Evolutionary conservation across 2,888 invertebrate genomes (phyloP).

Genomic region (Maniola hyperantus): DNA sequence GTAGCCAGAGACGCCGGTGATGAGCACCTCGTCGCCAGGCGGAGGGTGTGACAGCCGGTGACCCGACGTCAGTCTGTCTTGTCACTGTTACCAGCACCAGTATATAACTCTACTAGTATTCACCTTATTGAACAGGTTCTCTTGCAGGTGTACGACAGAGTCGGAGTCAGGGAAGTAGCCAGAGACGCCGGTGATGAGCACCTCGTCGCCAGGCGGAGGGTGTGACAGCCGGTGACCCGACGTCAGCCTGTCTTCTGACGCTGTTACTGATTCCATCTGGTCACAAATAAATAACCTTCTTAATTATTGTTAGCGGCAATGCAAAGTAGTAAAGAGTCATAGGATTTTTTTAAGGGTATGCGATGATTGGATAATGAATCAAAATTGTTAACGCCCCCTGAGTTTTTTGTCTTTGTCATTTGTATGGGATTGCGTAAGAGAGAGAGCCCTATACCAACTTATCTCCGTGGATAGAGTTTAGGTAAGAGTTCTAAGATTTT

Average conservation of each 20-base stretch:
- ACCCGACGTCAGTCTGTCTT: slow-evolving; percentile 76
- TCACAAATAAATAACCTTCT: not conserved
- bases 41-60: slow-evolving; percentile 80
- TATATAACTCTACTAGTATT: slow-evolving; percentile 56
- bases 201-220: slow-evolving; percentile 83
- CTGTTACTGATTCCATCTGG: slow-evolving; percentile 69
- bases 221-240: slow-evolving; percentile 81
- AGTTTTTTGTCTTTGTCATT: no score
- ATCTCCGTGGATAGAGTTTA: no score
- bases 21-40: slow-evolving; percentile 85
- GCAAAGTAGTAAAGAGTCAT: no score
- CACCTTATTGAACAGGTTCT: slow-evolving; percentile 87
- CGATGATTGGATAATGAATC: no score
- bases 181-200: slow-evolving; percentile 86
- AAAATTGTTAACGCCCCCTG: no score
- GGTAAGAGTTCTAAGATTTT: no score
- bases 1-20: slow-evolving; percentile 86
- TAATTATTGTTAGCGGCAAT: no score
- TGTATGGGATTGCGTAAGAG: no score
- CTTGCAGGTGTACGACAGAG: slow-evolving; percentile 86
- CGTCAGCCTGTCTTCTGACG: slow-evolving; percentile 70
- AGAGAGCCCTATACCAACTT: no score
- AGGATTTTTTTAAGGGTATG: no score
- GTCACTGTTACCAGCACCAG: slow-evolving; percentile 65
- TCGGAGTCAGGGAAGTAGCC: slow-evolving; percentile 91